phyloP scores from a whole-genome alignment of 2,797 vertebrate species.

The Australoheros facetus region DNA sequence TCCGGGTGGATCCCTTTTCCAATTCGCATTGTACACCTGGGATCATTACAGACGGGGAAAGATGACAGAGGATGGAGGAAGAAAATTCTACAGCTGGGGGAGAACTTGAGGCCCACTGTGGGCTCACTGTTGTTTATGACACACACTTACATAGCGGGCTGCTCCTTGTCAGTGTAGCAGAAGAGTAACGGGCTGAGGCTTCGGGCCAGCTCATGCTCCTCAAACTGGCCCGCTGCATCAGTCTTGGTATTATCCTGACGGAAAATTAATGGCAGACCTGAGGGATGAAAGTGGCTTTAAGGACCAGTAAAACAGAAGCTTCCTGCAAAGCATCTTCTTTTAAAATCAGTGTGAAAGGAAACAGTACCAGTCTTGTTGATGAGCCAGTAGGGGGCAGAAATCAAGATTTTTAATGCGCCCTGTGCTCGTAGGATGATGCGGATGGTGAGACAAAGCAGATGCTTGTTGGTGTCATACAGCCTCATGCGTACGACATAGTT shows the following conservation, averaged over 20 bases:
- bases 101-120: neutral
- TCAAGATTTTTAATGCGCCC: constrained; percentile 92
- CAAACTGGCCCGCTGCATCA: constrained; percentile 94
- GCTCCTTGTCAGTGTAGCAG: constrained; percentile 97
- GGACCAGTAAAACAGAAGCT: neutral
- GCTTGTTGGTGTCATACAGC: constrained; percentile 89
- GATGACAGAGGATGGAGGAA: neutral
- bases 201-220: constrained; percentile 95
- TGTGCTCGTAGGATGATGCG: constrained; percentile 92
- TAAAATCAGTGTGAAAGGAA: neutral
- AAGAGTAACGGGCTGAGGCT: constrained; percentile 96
- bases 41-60: neutral
- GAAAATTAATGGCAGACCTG: constrained; percentile 96
- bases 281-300: neutral
- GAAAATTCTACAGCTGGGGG: neutral
- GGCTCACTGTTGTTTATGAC: neutral
- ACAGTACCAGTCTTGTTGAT: constrained; percentile 93
- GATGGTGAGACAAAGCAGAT: constrained; percentile 92
- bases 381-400: constrained; percentile 95
- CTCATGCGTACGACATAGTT: constrained; percentile 97
- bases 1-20: constrained; percentile 96
- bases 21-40: constrained; percentile 94
- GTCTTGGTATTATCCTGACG: constrained; percentile 94
- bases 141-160: constrained; percentile 90
- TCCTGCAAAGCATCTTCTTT: no score